phyloP scores from a whole-genome alignment of 2,888 invertebrate species.

The Mythimna impura region DNA sequence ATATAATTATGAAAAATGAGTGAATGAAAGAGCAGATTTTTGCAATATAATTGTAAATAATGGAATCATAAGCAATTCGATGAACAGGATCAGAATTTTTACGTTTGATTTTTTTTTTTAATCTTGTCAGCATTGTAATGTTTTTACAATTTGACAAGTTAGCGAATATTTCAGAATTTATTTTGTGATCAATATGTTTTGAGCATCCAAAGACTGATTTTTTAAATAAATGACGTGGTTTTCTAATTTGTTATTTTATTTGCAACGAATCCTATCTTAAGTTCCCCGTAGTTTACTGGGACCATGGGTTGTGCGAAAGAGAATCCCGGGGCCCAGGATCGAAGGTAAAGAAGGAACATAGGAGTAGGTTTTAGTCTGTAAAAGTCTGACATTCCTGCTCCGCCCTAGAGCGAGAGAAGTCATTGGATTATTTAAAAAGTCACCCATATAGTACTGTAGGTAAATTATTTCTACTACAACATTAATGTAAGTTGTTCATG shows the following conservation, averaged over 20 bases:
- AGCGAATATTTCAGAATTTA: constrained; percentile 30
- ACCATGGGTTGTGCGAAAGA: too few species aligned
- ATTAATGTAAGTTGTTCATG: too few species aligned
- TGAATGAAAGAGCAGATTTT: constrained; percentile 4
- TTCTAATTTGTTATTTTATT: constrained; percentile 57
- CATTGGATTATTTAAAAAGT: too few species aligned
- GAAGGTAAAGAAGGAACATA: too few species aligned
- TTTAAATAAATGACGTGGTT: constrained; percentile 58
- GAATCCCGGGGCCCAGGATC: too few species aligned
- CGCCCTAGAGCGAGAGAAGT: too few species aligned
- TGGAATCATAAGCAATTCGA: neutral
- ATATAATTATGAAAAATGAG: constrained; percentile 11
- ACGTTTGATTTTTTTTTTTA: neutral
- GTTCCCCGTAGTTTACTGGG: too few species aligned
- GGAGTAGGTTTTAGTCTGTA: too few species aligned
- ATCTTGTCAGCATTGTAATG: neutral
- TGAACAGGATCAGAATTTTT: neutral
- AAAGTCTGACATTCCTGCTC: too few species aligned
- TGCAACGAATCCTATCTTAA: neutral
- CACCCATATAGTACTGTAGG: too few species aligned
- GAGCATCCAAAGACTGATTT: constrained; percentile 65
- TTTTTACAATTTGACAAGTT: constrained; percentile 20
- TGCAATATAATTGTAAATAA: constrained; percentile 3
- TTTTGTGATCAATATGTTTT: constrained; percentile 57
- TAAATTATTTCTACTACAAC: too few species aligned